Evolutionary conservation across 2,113 vertebrate genomes (phyloP), one percentile per base, ranked within the genome.

Genomic region (Fukomys damarensis): DNA sequence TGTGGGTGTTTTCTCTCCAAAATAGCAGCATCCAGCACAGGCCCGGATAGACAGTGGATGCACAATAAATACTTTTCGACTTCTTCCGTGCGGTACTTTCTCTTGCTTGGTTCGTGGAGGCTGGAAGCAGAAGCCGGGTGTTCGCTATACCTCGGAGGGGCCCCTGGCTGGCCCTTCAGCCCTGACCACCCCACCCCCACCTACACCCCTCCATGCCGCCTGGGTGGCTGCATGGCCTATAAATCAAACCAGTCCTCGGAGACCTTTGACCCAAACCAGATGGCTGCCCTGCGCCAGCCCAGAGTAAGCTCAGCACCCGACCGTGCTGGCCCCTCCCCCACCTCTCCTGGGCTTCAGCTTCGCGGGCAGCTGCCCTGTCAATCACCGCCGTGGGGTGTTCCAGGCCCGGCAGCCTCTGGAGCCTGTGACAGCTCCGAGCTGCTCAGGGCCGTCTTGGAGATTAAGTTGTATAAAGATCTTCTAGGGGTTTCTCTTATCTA

Each of bases 221-320:
- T 26, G 41, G 96, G 92, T 65, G 56, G 76, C 96, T 93, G 63
- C 68, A 56, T 63, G 3, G 68, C 63, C 93, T 94, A 96, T 98
- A 97, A 97, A 98, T 98, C 96, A 98, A 81, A 84, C 94, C 28
- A n/a, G 86, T 94, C 97, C 93, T 95, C 66, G 76, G 95, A 98
- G 97, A 96, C 97, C 97, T 98, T 97, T 97, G 97, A 97, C 97
- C 97, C 77, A 87, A 89, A 97, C 97, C 97, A 98, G 96, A 98
- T 97, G 97, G 97, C 96, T 63, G 1, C 38, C 86, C 72, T 93
- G 5, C 0, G 0, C 61, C 91, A 2, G 68, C 88, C 22, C 85
- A 20, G 84, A 66, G 83, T 43, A 89, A 76, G 77, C 93, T 96
- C 85, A 43, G 91, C 87, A 66, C 72, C 91, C 94, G 94, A 59